Percentiles rank a stretch among this genome's conserved stretches.
Conservation (phyloP, 2,888 invertebrate genomes). For the Sarcophaga subvicina region DNA sequence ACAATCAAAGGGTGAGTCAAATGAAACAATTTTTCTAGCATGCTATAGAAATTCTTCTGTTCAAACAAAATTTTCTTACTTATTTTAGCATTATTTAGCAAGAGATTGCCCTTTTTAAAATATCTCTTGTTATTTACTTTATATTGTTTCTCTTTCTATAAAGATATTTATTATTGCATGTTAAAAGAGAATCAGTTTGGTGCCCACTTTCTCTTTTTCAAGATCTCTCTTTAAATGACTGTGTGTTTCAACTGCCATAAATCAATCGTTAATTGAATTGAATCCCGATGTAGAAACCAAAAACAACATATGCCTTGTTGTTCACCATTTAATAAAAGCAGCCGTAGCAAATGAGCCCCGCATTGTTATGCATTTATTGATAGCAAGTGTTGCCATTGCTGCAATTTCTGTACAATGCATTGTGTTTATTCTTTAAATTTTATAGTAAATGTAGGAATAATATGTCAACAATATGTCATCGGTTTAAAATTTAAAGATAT, state of each 20-base stretch:
- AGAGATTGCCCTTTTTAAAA: no score
- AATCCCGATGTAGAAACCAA: neutral
- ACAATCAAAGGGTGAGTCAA: conserved; percentile 53
- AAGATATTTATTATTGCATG: no score
- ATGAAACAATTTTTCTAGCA: conserved; percentile 47
- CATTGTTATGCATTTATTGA: neutral
- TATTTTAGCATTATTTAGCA: no score
- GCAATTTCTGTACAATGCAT: neutral
- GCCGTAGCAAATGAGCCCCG: no score
- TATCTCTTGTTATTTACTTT: no score
- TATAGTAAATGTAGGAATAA: no score
- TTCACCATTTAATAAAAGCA: no score
- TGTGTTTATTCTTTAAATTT: no score
- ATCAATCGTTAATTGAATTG: neutral
- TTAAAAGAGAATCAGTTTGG: neutral
- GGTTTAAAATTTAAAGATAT: no score
- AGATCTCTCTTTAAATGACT: neutral
- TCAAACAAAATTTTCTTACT: no score
- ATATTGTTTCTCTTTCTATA: no score
- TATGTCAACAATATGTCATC: no score
- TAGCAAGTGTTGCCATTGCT: neutral
- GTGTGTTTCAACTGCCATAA: neutral
- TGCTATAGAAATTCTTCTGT: conserved; percentile 32
- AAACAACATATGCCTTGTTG: neutral
- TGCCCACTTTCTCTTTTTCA: neutral